Evolutionary conservation across 2,888 invertebrate genomes (phyloP), one percentile per base, ranked within the genome.

Genomic region (Drosophila recens): DNA sequence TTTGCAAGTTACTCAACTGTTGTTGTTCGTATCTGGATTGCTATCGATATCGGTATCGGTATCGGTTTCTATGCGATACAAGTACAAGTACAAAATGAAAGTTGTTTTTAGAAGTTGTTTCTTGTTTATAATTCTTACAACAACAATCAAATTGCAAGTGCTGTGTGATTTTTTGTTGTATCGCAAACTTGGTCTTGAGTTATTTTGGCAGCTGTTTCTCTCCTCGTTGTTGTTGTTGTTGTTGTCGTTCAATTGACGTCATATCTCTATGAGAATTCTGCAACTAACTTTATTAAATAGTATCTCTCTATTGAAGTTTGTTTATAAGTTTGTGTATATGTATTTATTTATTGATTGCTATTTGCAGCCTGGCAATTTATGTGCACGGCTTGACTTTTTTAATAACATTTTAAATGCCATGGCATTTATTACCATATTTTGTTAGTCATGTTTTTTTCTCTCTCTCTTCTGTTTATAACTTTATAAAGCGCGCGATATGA

Each of bases 401-500:
- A 84, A 82, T 82, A 87, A 76, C 80, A 73, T 89, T 85, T 85
- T 82, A 88, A 87, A 89, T 85, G 89, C 88, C 88, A 85, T 82
- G 86, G 80, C 86, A 86, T 86, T 86, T 87, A 86, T 86, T 89
- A 87, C 79, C 87, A 89, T 87, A 84, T 79, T 87, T 69, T 81
- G 82, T 65, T 71, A 67, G 76, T 76, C 76, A 76, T 79, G 76
- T 79, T 78, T 81, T 71, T 74, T 65, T 20, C 17, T 40, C 30
- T 34, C 34, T 27, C 48, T 51, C 42, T 33, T 23, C 34, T 72
- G 58, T 84, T 88, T 77, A 84, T 81, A 87, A 84, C 79, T 75
- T 78, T 65, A 83, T 88, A 72, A 83, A 75, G 63, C 70, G 64
- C 83, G 64, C 82, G 71, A 82, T 73, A 80, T 76, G 72, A 48